Conservation (phyloP, 2,888 invertebrate species). For the Amiota minor region DNA sequence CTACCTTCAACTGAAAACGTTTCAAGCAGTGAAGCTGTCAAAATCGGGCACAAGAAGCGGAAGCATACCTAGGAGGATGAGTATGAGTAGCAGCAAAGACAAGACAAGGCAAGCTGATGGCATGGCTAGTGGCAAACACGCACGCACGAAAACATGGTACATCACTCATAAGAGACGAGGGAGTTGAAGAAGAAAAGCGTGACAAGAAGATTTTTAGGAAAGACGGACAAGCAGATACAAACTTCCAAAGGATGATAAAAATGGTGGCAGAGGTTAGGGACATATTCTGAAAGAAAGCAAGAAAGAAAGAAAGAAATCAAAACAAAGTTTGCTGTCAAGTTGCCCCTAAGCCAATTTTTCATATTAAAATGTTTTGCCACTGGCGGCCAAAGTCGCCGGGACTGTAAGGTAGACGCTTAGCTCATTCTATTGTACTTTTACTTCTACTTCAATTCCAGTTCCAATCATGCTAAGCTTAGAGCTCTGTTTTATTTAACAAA, state of each 20-base stretch:
- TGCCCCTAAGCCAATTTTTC: constrained; percentile 39
- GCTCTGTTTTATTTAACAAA: not conserved
- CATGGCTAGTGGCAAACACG: not conserved
- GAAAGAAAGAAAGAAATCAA: constrained; percentile 23
- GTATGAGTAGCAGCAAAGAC: not conserved
- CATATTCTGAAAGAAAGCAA: not conserved
- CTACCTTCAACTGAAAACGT: not conserved
- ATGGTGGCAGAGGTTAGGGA: not conserved
- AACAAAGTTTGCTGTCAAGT: constrained; percentile 34
- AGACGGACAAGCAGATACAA: not conserved
- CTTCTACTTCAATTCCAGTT: too few relatives aligned
- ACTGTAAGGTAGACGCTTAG: not conserved
- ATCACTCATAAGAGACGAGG: too few relatives aligned
- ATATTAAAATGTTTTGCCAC: constrained; percentile 37
- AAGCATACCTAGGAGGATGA: too few relatives aligned
- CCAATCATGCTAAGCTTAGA: too few relatives aligned
- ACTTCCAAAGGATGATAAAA: too few relatives aligned
- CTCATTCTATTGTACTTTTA: not conserved
- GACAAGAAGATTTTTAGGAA: too few relatives aligned
- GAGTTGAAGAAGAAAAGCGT: too few relatives aligned
- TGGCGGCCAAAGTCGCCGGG: constrained; percentile 22
- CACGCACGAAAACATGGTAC: constrained; percentile 24
- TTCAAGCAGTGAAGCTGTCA: constrained; percentile 24
- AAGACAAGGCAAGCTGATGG: constrained; percentile 15
- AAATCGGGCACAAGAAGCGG: constrained; percentile 11